These are phyloP conservation scores for Aphis craccivora DNA, from an alignment of 1,140 invertebrate genomes.

Conservation along the genomic window DNA sequence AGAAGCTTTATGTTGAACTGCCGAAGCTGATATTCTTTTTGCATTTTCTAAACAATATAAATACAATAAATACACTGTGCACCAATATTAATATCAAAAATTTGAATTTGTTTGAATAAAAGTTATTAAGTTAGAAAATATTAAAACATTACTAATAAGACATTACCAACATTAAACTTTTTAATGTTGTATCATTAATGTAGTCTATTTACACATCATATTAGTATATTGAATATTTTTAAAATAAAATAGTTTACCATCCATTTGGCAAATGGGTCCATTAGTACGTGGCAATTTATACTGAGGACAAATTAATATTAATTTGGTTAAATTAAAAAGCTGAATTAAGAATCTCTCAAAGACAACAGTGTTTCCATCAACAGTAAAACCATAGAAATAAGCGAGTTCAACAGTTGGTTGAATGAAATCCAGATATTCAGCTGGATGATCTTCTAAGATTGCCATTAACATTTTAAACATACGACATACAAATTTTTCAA, in stretches of 20 bases:
- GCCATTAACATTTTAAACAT: constrained; percentile 73
- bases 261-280: constrained; percentile 46
- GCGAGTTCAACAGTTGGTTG: constrained; percentile 81
- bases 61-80: background rate
- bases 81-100: background rate
- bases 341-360: constrained; percentile 89
- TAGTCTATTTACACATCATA: no score
- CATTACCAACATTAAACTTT: background rate
- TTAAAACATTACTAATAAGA: background rate
- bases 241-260: constrained; percentile 46
- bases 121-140: background rate
- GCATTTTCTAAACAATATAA: constrained; percentile 64
- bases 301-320: constrained; percentile 78
- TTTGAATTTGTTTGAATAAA: background rate
- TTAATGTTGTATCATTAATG: background rate
- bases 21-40: constrained; percentile 68
- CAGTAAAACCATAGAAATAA: constrained; percentile 85
- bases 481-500: constrained; percentile 56
- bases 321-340: constrained; percentile 87
- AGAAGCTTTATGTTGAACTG: constrained; percentile 70
- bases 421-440: constrained; percentile 82
- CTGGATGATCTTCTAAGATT: constrained; percentile 78
- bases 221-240: no score
- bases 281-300: constrained; percentile 70
- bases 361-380: constrained; percentile 74